Base-by-base conservation (phyloP, 2,888 invertebrate species). In the Amiota mariae region DNA sequence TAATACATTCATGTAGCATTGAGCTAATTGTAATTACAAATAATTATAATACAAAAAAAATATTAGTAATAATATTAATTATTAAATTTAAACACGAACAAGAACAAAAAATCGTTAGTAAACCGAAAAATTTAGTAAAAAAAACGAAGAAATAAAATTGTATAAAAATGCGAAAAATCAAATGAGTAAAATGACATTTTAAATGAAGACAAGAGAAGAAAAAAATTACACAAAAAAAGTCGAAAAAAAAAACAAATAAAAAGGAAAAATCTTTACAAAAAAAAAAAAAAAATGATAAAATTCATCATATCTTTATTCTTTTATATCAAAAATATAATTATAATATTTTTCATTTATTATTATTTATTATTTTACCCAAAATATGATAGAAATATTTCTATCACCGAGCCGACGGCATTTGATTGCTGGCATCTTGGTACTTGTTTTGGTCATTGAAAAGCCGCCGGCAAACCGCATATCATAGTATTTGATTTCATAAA, bases 191-290 rank as follows among this genome's bases (percentile, higher is more conserved):
- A 10, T 48, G 18, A 46, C 78, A 74, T 72, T 61, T 48, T 72
- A 66, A 74, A 72, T 59, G 73, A 82, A 73, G 74, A 78, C 71
- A 71, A 72, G 73, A 77, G 36, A 75, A 73, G 71, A 78, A 80
- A 76, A 73, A 72, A 77, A 81, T 75, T 76, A 74, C 80, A 80
- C 73, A 15, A 75, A 79, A 82, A 82, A 81, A 74, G 0, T 71
- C 74, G 75, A 73, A 80, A 84, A 80, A 84, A 80, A 80, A 79
- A 75, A 83, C 82, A 84, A 85, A 85, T 81, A 85, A 83, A 85
- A 85, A 84, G 79, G 36, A 85, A 85, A 82, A 85, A 76, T 84
- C 85, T 85, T 85, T 85, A 82, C 83, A 84, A 85, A 84, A 83
- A 83, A 85, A 85, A 85, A 85, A 76, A 72, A 2, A 76, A 72